A percentile compares a stretch with the other conserved stretches of the same genome.
These are phyloP conservation scores for Helicolenus hilgendorfi DNA, from an alignment of 2,797 vertebrate genomes.

Conservation along the genomic window DNA sequence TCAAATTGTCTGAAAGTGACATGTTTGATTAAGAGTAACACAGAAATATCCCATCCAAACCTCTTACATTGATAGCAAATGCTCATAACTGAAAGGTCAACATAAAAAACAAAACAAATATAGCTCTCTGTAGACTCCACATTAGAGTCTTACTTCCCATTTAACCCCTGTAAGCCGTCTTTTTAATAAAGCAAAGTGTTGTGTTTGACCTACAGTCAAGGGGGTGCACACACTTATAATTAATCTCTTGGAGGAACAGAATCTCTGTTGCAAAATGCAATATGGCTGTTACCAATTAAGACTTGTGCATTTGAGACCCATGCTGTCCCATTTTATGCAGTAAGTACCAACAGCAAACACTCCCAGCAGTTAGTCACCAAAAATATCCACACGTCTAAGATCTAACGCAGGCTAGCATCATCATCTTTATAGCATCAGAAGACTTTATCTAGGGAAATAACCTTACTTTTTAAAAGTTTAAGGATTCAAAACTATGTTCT, in stretches of 20 bases:
- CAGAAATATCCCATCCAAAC: constrained; percentile 28
- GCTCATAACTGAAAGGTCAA: constrained; percentile 43
- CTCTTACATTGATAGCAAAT: constrained; percentile 29
- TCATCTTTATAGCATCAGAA: constrained; percentile 74
- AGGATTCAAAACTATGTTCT: constrained; percentile 89
- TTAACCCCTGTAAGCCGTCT: constrained; percentile 27
- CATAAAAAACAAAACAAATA: constrained; percentile 29
- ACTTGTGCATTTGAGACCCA: constrained; percentile 79
- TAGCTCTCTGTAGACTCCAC: constrained; percentile 31
- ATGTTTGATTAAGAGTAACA: constrained; percentile 58
- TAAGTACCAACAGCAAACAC: constrained; percentile 67
- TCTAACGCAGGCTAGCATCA: constrained; percentile 60
- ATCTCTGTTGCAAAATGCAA: constrained; percentile 67
- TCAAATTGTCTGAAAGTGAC: constrained; percentile 64
- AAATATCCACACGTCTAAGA: constrained; percentile 24
- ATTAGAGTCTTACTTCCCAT: constrained; percentile 32
- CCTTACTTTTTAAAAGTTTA: constrained; percentile 87
- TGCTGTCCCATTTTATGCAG: constrained; percentile 53
- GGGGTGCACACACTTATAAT: constrained; percentile 34
- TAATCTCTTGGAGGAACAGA: constrained; percentile 78
- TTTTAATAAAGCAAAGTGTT: constrained; percentile 26
- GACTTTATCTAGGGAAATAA: constrained; percentile 70
- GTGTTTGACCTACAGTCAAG: constrained; percentile 39
- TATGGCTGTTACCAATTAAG: constrained; percentile 85
- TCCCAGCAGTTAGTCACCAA: constrained; percentile 42